phyloP scores from a whole-genome alignment of 1,140 invertebrate genomes.

The Macrocentrus cingulum region DNA sequence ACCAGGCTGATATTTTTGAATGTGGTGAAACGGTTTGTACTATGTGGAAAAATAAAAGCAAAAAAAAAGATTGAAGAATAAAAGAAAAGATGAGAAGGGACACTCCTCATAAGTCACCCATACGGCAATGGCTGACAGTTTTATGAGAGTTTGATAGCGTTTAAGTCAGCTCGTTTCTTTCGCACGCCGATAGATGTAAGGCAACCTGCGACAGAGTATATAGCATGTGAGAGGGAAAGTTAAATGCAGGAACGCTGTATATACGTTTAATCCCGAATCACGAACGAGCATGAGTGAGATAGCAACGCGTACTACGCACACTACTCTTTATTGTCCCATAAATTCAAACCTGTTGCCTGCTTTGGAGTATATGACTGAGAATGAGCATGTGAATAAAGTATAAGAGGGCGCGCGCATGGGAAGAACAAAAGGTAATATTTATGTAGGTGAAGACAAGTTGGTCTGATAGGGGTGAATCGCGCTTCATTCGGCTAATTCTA shows the following conservation, averaged over 20 bases:
- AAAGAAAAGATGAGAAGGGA: conserved; percentile 28
- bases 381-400: conserved; percentile 15
- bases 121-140: conserved; percentile 57
- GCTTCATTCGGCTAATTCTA: too few species aligned
- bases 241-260: conserved; percentile 16
- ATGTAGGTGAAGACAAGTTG: too few species aligned
- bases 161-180: conserved; percentile 36
- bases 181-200: conserved; percentile 37
- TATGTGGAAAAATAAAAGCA: conserved; percentile 23
- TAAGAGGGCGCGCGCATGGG: not conserved
- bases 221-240: conserved; percentile 8
- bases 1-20: not conserved
- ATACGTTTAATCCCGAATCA: conserved; percentile 13
- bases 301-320: conserved; percentile 47
- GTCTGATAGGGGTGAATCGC: too few species aligned
- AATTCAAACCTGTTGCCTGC: conserved; percentile 60
- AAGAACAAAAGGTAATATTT: not conserved
- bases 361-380: conserved; percentile 28
- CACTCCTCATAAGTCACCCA: conserved; percentile 57
- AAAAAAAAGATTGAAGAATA: not conserved
- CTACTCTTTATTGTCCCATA: conserved; percentile 59
- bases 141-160: conserved; percentile 61
- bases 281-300: conserved; percentile 29
- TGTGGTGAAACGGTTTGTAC: not conserved
- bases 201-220: conserved; percentile 28